phyloP scores from a whole-genome alignment of 23 tunicate genomes.

The Phallusia fumigata region DNA sequence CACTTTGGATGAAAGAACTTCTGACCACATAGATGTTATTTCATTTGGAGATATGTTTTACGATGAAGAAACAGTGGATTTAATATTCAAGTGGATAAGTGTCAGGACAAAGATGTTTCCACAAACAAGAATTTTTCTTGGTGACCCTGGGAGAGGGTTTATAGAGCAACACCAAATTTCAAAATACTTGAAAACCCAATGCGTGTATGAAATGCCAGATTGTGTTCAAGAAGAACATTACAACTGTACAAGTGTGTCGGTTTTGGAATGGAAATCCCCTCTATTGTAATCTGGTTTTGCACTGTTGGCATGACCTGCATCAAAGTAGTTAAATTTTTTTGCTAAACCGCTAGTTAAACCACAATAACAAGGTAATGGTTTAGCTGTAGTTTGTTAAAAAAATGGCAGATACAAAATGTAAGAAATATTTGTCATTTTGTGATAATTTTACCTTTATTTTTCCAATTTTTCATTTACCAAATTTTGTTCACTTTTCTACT shows the following conservation, averaged over 20 bases:
- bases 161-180: constrained; percentile 11
- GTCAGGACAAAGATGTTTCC: neutral
- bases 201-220: constrained; percentile 8
- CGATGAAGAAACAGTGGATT: constrained; percentile 26
- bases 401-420: too few species aligned
- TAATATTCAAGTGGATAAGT: constrained; percentile 9
- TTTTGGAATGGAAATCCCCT: neutral
- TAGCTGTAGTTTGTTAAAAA: too few species aligned
- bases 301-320: too few species aligned
- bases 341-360: too few species aligned
- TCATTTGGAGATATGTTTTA: constrained; percentile 49
- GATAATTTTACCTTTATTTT: too few species aligned
- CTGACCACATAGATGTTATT: neutral
- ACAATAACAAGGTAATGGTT: too few species aligned
- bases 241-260: constrained; percentile 2
- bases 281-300: too few species aligned
- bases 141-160: constrained; percentile 40
- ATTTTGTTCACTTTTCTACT: too few species aligned
- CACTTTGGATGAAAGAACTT: neutral
- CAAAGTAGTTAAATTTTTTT: too few species aligned
- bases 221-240: neutral
- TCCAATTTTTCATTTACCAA: too few species aligned
- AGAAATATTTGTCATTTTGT: too few species aligned
- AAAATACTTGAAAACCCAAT: neutral
- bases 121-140: constrained; percentile 16